These are phyloP conservation scores for Batillaria attramentaria DNA, from an alignment of 1,140 invertebrate genomes.

Conservation along the genomic window DNA sequence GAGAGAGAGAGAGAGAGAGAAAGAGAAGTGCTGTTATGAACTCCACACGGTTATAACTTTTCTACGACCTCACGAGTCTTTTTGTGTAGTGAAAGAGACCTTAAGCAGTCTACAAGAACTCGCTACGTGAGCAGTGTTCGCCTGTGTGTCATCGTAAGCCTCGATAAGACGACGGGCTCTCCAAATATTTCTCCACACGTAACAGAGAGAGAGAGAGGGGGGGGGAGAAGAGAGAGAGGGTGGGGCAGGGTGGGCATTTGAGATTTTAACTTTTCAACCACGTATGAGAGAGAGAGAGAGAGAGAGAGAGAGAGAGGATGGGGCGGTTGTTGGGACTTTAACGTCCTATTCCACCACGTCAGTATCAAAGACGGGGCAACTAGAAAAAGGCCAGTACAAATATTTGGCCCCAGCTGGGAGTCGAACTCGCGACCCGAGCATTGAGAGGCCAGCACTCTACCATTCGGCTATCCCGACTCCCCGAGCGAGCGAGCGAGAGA, in stretches of 20 bases:
- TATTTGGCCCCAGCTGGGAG: no score
- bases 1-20: no score
- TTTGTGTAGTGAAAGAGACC: no score
- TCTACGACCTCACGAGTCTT: background rate
- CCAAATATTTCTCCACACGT: background rate
- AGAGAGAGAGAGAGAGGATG: background rate
- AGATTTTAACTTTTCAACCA: no score
- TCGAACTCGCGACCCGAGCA: background rate
- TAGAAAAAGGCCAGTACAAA: background rate
- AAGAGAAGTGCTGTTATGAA: background rate
- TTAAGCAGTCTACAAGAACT: no score
- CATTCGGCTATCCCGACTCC: background rate
- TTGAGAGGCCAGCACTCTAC: background rate
- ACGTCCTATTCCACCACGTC: background rate
- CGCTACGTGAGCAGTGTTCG: no score
- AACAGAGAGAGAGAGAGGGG: constrained; percentile 1
- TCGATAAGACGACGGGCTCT: background rate
- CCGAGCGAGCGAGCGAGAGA: background rate
- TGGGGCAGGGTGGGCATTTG: background rate
- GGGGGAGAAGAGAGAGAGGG: constrained; percentile 4
- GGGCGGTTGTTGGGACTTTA: background rate
- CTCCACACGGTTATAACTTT: background rate
- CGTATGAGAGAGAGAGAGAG: no score
- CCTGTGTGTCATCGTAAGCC: background rate
- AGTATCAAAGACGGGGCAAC: background rate